Evolutionary conservation across 2,113 vertebrate species (phyloP).

Genomic region (Spheniscus mendiculus): DNA sequence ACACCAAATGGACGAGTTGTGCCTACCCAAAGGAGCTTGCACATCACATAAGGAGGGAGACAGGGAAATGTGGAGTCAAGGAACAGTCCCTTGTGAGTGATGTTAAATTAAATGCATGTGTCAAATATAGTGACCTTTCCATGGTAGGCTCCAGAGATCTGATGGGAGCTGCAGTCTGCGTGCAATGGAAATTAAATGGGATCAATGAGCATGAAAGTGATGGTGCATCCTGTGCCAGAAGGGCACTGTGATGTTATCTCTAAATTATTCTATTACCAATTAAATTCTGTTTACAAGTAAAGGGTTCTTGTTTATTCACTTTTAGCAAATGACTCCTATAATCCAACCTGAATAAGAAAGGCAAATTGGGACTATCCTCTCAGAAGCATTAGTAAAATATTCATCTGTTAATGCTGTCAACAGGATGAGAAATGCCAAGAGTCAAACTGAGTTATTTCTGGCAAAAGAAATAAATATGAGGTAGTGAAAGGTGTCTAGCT

Average conservation of each 20-base stretch:
- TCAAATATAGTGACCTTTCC: not conserved
- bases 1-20: rapidly evolving
- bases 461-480: not conserved
- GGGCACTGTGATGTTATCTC: not conserved
- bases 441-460: not conserved
- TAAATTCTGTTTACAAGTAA: not conserved
- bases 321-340: not conserved
- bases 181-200: not conserved
- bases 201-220: not conserved
- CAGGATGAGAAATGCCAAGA: not conserved
- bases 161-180: not conserved
- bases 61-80: not conserved
- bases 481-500: not conserved
- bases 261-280: not conserved
- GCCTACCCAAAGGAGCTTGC: rapidly evolving
- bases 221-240: not conserved
- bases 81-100: not conserved
- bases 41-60: not conserved
- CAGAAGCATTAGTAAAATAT: not conserved
- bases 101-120: not conserved
- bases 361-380: not conserved
- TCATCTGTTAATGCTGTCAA: not conserved
- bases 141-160: not conserved
- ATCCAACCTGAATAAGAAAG: not conserved
- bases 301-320: not conserved